phyloP scores from a whole-genome alignment of 2,888 invertebrate species.

The Chrysina gloriosa region DNA sequence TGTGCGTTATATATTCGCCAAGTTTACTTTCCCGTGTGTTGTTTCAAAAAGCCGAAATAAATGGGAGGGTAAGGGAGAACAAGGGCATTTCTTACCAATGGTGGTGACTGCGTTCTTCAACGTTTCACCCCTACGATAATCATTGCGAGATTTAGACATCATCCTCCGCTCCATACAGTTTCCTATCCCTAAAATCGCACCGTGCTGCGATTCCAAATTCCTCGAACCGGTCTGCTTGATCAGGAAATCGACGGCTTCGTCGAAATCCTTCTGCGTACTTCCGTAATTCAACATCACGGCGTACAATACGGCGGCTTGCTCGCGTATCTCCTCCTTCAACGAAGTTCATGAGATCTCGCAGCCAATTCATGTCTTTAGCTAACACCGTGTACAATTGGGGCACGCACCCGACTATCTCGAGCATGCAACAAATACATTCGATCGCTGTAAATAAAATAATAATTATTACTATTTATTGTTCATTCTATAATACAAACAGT shows the following conservation, averaged over 20 bases:
- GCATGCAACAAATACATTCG: conserved; percentile 78
- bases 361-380: conserved; percentile 73
- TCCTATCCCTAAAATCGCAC: conserved; percentile 78
- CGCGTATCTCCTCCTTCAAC: conserved; percentile 81
- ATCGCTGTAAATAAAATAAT: conserved; percentile 65
- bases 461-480: no score
- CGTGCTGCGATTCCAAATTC: conserved; percentile 81
- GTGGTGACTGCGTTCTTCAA: conserved; percentile 68
- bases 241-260: conserved; percentile 69
- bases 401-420: conserved; percentile 87
- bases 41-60: no score
- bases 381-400: conserved; percentile 77
- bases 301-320: conserved; percentile 79
- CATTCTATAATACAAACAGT: not conserved
- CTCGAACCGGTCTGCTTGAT: conserved; percentile 69
- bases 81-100: conserved; percentile 39
- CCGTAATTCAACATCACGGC: conserved; percentile 75
- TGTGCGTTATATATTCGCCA: no score
- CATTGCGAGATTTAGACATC: conserved; percentile 63
- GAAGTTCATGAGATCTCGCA: conserved; percentile 74
- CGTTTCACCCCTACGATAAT: conserved; percentile 69
- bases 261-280: conserved; percentile 66
- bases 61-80: no score
- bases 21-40: no score
- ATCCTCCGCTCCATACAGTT: conserved; percentile 78